A percentile compares a stretch with the other conserved stretches of the same genome.
phyloP scores from a whole-genome alignment of 2,797 vertebrate genomes.

The Urophycis tenuis region DNA sequence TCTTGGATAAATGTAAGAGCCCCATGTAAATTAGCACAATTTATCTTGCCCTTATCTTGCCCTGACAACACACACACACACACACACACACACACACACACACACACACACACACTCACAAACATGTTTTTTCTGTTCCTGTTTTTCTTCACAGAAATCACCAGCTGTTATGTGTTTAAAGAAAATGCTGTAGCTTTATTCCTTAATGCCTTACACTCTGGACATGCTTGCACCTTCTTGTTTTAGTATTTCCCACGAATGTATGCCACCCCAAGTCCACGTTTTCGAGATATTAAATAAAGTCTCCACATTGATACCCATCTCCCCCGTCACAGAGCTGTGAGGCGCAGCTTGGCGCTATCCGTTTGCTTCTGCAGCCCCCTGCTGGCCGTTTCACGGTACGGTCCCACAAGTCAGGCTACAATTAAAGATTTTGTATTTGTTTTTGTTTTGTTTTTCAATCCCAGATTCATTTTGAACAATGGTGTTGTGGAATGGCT shows the following conservation, averaged over 20 bases:
- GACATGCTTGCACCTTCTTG: conserved; percentile 17
- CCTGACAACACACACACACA: conserved; percentile 4
- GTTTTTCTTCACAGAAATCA: conserved; percentile 31
- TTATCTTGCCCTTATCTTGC: not conserved
- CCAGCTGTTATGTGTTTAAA: conserved; percentile 26
- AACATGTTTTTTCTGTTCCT: conserved; percentile 1
- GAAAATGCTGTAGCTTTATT: conserved; percentile 9
- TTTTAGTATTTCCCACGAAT: not conserved
- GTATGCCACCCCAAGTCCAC: not conserved
- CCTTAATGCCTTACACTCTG: conserved; percentile 8
- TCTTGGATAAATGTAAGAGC: conserved; percentile 37
- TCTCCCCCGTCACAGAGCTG: not conserved
- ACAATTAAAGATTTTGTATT: not conserved
- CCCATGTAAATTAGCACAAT: not conserved
- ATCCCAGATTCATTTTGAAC: not conserved
- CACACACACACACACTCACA: conserved; percentile 20
- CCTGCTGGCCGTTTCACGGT: conserved; percentile 47
- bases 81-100: not conserved
- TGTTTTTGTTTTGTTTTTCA: not conserved
- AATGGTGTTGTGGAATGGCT: not conserved
- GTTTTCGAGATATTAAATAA: not conserved
- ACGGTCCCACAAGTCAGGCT: conserved; percentile 15
- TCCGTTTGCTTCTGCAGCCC: conserved; percentile 34
- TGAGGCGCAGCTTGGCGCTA: conserved; percentile 10
- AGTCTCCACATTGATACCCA: not conserved